These are phyloP conservation scores for Lepus townsendii DNA, from an alignment of 2,797 vertebrate species.

Conservation along the genomic window DNA sequence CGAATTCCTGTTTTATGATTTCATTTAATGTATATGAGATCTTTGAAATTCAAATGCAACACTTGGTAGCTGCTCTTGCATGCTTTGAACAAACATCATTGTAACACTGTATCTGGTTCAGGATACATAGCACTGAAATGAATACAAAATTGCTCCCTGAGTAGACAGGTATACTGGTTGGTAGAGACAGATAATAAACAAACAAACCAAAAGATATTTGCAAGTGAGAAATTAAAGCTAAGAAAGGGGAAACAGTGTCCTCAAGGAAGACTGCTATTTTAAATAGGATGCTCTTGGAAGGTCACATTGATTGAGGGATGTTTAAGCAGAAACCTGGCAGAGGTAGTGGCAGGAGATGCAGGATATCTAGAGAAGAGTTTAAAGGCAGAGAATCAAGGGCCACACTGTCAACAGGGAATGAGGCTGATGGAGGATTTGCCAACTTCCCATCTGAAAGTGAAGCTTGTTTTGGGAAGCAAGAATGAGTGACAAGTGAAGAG, in stretches of 20 bases:
- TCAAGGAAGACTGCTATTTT: neutral
- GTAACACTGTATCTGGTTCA: neutral
- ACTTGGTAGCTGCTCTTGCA: neutral
- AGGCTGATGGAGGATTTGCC: neutral
- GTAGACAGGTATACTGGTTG: neutral
- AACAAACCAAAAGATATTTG: neutral
- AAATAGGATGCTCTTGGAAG: neutral
- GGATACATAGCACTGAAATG: neutral
- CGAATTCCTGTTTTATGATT: neutral
- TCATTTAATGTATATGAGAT: neutral
- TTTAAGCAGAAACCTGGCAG: neutral
- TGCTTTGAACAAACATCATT: neutral
- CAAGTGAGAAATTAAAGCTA: neutral
- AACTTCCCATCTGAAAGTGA: neutral
- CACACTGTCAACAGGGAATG: neutral
- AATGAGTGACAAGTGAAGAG: neutral
- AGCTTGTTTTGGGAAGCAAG: constrained; percentile 9
- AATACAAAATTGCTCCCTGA: neutral
- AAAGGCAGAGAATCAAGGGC: neutral
- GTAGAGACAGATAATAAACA: neutral
- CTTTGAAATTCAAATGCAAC: neutral
- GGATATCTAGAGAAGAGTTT: neutral
- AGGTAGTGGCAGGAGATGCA: neutral
- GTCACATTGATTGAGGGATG: neutral
- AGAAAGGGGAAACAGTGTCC: neutral